These are phyloP conservation scores for Thamnophis elegans DNA, from an alignment of 2,797 vertebrate genomes.

Conservation along the genomic window DNA sequence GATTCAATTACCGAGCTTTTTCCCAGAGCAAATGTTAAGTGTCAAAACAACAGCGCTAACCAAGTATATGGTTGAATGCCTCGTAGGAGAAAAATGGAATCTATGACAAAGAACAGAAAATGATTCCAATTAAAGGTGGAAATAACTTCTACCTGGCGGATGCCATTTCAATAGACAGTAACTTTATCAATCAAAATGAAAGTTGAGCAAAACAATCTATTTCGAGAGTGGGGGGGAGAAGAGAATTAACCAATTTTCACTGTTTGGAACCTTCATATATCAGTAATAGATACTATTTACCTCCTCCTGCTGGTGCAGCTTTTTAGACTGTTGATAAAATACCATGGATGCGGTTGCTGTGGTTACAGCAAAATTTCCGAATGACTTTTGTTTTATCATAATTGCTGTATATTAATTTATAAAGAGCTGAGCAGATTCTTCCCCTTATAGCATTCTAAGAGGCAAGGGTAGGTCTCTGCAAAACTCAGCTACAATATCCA, in stretches of 20 bases:
- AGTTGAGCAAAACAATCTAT: constrained; percentile 49
- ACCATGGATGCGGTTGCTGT: constrained; percentile 70
- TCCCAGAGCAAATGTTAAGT: constrained; percentile 42
- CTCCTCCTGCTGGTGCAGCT: constrained; percentile 52
- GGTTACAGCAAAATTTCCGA: constrained; percentile 70
- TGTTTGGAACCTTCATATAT: constrained; percentile 69
- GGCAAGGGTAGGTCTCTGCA: constrained; percentile 64
- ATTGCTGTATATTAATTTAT: constrained; percentile 73
- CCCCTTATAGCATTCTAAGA: constrained; percentile 64
- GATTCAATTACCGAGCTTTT: constrained; percentile 39
- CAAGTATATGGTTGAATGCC: constrained; percentile 38
- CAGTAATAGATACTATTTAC: constrained; percentile 76
- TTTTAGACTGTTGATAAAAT: constrained; percentile 71
- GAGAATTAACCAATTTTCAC: constrained; percentile 68
- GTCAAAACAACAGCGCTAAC: constrained; percentile 42
- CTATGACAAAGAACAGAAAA: constrained; percentile 47
- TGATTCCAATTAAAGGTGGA: constrained; percentile 54
- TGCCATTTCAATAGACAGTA: constrained; percentile 62
- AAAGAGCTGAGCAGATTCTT: constrained; percentile 72
- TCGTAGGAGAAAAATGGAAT: constrained; percentile 10
- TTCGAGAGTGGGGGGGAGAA: constrained; percentile 50
- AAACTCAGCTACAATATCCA: constrained; percentile 66
- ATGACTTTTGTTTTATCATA: constrained; percentile 76
- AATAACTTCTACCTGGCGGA: constrained; percentile 60
- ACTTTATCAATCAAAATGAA: constrained; percentile 60